Conservation (phyloP, 2,797 vertebrate genomes). For the Platyrinchus mystaceus region DNA sequence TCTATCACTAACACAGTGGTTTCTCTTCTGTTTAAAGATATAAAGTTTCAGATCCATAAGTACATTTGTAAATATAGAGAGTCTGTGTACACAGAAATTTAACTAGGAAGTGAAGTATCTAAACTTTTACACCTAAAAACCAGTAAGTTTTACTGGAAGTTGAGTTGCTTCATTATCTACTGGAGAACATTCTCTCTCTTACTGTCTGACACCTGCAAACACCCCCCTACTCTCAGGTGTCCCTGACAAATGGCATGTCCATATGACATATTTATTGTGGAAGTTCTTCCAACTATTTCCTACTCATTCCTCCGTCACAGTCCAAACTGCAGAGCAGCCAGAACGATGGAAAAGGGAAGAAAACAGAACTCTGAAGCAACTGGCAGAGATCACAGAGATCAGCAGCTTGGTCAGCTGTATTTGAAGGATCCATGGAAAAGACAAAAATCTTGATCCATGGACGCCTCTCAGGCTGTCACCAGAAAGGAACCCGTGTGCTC, state of each 20-base stretch:
- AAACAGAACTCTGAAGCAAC: not conserved
- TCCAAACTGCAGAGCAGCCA: conserved; percentile 1
- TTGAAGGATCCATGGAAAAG: not conserved
- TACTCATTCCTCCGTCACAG: not conserved
- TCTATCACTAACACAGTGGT: not conserved
- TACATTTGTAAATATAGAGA: not conserved
- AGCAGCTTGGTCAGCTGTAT: not conserved
- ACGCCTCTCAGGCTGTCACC: accelerated
- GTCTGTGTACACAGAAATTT: not conserved
- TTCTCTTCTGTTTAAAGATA: conserved; percentile 10
- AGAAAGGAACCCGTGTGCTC: not conserved
- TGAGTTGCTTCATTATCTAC: not conserved
- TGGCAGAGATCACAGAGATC: not conserved
- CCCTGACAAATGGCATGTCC: not conserved
- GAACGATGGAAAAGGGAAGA: conserved; percentile 14
- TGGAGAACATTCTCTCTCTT: not conserved
- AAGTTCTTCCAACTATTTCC: not conserved
- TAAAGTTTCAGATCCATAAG: not conserved
- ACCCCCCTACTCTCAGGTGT: not conserved
- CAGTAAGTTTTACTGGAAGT: not conserved
- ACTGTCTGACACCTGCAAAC: not conserved
- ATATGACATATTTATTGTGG: not conserved
- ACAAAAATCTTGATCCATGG: not conserved
- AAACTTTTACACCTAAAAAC: not conserved
- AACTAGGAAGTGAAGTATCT: not conserved